Evolutionary conservation across 2,113 vertebrate species (phyloP).

Genomic region (Lampris incognitus): DNA sequence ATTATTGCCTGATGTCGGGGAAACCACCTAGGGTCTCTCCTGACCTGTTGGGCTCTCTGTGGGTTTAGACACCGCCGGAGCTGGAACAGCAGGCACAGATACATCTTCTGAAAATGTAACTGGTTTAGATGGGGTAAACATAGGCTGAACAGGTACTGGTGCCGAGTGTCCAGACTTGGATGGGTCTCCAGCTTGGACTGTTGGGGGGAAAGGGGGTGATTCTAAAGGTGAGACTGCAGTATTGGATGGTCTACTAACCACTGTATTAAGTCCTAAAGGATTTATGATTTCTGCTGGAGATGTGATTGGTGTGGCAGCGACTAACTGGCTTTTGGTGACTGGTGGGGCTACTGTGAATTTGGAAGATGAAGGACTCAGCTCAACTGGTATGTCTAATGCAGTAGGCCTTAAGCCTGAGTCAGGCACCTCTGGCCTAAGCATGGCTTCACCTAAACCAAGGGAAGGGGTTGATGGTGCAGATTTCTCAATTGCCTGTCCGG

Average conservation of each 20-base stretch:
- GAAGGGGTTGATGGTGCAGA: neutral
- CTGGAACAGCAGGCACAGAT: slow-evolving; percentile 8
- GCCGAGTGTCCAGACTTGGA: slow-evolving; percentile 20
- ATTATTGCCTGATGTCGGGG: neutral
- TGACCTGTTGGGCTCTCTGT: slow-evolving; percentile 5
- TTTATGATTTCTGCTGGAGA: slow-evolving; percentile 24
- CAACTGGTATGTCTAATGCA: slow-evolving; percentile 33
- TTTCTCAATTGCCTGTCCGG: neutral
- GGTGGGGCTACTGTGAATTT: neutral
- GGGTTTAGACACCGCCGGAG: slow-evolving; percentile 26
- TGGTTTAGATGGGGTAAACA: slow-evolving; percentile 17
- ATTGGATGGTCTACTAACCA: slow-evolving; percentile 38
- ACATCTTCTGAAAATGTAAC: slow-evolving; percentile 19
- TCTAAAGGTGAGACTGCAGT: slow-evolving; percentile 14
- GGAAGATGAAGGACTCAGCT: neutral
- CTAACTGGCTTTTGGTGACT: slow-evolving; percentile 25
- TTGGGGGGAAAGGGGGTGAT: neutral
- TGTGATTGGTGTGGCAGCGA: slow-evolving; percentile 31
- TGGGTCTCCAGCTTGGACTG: slow-evolving; percentile 4
- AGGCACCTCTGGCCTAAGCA: neutral
- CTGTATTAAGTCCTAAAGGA: slow-evolving; percentile 13
- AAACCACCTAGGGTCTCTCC: slow-evolving; percentile 10
- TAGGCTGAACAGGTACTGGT: neutral
- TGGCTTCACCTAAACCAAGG: neutral
- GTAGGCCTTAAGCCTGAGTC: slow-evolving; percentile 18